Evolutionary conservation across 2,888 invertebrate genomes (phyloP).

Genomic region (Lasioglossum marginatum): DNA sequence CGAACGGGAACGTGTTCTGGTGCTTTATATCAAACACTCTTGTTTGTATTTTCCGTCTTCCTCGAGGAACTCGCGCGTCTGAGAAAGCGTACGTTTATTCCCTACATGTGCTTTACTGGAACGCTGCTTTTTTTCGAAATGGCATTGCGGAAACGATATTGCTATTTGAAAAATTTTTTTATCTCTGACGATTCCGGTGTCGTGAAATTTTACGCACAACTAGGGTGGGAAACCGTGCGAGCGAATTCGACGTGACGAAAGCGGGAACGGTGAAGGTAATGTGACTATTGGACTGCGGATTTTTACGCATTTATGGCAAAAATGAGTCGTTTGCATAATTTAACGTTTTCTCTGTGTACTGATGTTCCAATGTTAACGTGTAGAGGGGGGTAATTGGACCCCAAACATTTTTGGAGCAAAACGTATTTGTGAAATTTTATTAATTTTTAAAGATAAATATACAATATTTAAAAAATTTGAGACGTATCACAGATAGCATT

Average conservation of each 20-base stretch:
- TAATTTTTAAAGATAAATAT: no score
- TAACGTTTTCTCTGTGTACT: no score
- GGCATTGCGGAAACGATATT: background rate
- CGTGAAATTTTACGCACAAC: background rate
- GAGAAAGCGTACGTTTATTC: background rate
- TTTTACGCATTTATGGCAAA: no score
- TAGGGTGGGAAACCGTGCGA: background rate
- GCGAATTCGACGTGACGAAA: background rate
- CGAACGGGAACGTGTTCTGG: background rate
- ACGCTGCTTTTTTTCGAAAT: background rate
- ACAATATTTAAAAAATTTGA: no score
- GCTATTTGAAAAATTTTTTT: background rate
- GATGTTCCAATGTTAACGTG: no score
- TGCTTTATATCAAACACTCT: background rate
- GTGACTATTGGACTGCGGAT: background rate
- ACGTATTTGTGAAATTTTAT: no score
- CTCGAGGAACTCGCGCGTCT: background rate
- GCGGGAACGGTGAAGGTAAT: background rate
- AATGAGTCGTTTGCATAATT: no score
- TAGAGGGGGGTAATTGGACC: no score
- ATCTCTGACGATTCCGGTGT: background rate
- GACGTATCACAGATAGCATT: no score
- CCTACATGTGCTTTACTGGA: background rate
- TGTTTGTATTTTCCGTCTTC: background rate
- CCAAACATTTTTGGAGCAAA: no score